Conservation (phyloP, 2,888 invertebrate genomes). For the Selenia dentaria region DNA sequence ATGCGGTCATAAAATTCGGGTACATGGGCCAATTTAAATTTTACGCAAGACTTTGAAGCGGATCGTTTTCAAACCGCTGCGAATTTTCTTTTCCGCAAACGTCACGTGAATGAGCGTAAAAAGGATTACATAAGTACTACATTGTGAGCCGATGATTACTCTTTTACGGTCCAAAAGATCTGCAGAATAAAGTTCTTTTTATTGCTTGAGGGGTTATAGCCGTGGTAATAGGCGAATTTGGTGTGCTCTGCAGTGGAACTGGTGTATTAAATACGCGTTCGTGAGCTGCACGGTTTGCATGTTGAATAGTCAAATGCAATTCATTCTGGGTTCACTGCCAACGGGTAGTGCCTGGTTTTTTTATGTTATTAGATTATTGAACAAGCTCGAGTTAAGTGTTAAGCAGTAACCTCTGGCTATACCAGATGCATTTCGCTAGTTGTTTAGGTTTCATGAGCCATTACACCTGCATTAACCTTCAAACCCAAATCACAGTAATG, state of each 20-base stretch:
- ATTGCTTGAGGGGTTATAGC: constrained; percentile 67
- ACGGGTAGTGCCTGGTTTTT: too few relatives aligned
- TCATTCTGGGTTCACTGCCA: too few relatives aligned
- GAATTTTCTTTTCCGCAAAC: constrained; percentile 52
- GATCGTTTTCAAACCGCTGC: constrained; percentile 22
- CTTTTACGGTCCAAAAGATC: constrained; percentile 66
- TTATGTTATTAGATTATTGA: too few relatives aligned
- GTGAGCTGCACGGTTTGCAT: not conserved
- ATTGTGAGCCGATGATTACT: constrained; percentile 69
- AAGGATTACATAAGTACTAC: constrained; percentile 68
- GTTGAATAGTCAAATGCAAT: too few relatives aligned
- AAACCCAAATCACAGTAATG: too few relatives aligned
- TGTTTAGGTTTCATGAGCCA: too few relatives aligned
- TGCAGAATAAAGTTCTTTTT: constrained; percentile 72
- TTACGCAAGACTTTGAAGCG: constrained; percentile 34
- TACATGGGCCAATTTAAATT: constrained; percentile 63
- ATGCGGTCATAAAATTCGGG: too few relatives aligned
- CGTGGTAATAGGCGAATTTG: constrained; percentile 62
- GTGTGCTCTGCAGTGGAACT: constrained; percentile 50
- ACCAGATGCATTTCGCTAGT: too few relatives aligned
- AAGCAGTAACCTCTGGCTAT: too few relatives aligned
- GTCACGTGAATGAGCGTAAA: constrained; percentile 57
- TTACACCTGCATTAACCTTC: too few relatives aligned
- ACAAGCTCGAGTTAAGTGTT: too few relatives aligned
- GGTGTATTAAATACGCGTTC: constrained; percentile 15